Base-by-base conservation (phyloP, 2,888 invertebrate genomes). In the Thera obeliscata region DNA sequence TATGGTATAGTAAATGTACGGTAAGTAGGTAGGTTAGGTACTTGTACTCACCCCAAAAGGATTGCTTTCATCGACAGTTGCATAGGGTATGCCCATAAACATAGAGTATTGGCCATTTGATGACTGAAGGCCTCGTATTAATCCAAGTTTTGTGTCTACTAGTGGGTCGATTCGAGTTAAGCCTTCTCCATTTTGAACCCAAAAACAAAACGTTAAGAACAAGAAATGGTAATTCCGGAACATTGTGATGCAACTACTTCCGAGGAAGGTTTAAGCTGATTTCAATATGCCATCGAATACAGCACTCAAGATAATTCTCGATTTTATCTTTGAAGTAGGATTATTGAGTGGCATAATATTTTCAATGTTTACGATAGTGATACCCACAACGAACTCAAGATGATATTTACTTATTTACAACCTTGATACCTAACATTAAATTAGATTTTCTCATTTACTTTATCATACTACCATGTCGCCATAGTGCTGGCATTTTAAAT, bases 21-120 rank as follows among this genome's bases (percentile, higher is more conserved):
- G 22, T 22, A 22, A 38, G 38, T 38, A 38, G 38, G 38, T 38
- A 38, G 38, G 38, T 38, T 56, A 46, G 8, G 11, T n/a, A n/a
- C n/a, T n/a, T n/a, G 4, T 54, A 69, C 73, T 74, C 57, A 79
- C 79, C 64, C 77, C 79, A 64, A 82, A 74, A 71, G 77, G 74
- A 74, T 78, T 76, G 0, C 35, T 56, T 43, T 55, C 67, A 43
- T 78, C 65, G 1, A 79, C 71, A 5, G 64, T 65, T 35, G 77
- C 81, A 68, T 78, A 82, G 5, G 81, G 81, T 4, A 82, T 76
- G 5, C 81, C 81, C 8, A 78, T 66, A 36, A 78, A 82, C 56
- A 74, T 73, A 1, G 72, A 67, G 50, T 78, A 80, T 0, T 71
- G 61, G 0, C 77, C 78, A 43, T 76, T 65, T 0, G 63, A 59